Evolutionary conservation across 2,113 vertebrate species (phyloP).

Genomic region (Dipodomys merriami): DNA sequence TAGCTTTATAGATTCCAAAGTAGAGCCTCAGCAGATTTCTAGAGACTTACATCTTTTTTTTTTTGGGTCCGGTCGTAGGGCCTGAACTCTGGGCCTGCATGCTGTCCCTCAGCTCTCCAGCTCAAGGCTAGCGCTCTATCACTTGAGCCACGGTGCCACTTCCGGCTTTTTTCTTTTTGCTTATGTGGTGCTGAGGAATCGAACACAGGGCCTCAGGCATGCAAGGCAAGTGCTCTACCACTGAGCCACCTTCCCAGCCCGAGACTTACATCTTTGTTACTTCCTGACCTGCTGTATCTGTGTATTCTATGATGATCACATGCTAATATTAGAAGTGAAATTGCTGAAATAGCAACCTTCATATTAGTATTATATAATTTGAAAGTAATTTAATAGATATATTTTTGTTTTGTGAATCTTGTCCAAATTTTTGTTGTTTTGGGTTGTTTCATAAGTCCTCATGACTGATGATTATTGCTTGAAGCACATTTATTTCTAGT

Average conservation of each 20-base stretch:
- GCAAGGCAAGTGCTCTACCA: no score
- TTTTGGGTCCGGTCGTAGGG: no score
- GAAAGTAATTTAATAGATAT: not conserved
- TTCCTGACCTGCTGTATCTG: not conserved
- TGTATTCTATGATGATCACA: not conserved
- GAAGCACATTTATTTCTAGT: not conserved
- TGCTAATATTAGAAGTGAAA: not conserved
- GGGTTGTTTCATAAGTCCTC: not conserved
- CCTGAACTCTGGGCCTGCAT: no score
- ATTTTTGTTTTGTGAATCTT: not conserved
- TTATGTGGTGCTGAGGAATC: no score
- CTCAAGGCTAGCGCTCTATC: no score
- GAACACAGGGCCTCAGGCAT: no score
- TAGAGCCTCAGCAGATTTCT: not conserved
- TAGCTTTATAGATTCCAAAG: constrained; percentile 36
- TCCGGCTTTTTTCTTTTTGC: no score
- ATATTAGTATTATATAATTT: not conserved
- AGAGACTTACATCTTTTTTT: not conserved
- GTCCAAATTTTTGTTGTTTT: constrained; percentile 11
- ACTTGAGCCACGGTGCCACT: no score
- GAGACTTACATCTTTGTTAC: not conserved
- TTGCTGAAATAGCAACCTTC: not conserved
- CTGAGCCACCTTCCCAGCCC: no score
- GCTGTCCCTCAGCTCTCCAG: no score
- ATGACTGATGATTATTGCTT: not conserved